Evolutionary conservation across 2,888 invertebrate genomes (phyloP).

Genomic region (Eilema sororculum): DNA sequence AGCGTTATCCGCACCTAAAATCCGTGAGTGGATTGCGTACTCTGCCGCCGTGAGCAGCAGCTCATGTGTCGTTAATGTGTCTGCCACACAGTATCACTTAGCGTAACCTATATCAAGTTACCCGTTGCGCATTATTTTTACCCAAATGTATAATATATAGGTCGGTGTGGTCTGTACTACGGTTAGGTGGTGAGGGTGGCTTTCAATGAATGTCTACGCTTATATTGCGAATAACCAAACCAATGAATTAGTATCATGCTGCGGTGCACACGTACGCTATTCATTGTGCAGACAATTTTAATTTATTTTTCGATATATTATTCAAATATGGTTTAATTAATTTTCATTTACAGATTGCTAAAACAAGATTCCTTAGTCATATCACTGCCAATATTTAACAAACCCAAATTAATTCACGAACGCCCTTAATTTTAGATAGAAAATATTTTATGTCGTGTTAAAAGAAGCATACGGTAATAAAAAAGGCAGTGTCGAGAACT

Average conservation of each 20-base stretch:
- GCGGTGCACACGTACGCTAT: neutral
- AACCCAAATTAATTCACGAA: neutral
- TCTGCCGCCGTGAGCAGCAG: neutral
- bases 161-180: neutral
- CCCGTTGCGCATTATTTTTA: slow-evolving; percentile 23
- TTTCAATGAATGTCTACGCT: neutral
- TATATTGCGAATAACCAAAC: neutral
- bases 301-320: no score
- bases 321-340: no score
- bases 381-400: no score
- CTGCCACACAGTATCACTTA: slow-evolving; percentile 13
- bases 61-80: slow-evolving; percentile 5
- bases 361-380: no score
- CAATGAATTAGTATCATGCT: neutral
- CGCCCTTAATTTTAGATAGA: neutral
- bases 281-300: neutral
- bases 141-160: neutral
- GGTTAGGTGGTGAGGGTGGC: neutral
- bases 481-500: slow-evolving; percentile 43
- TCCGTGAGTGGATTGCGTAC: neutral
- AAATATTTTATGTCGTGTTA: slow-evolving; percentile 4
- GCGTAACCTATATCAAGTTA: slow-evolving; percentile 1
- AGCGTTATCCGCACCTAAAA: neutral
- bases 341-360: no score
- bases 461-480: slow-evolving; percentile 50